Evolutionary conservation across 1,140 invertebrate genomes (phyloP), one percentile per base, ranked within the genome.

Genomic region (Oryctes rhinoceros): DNA sequence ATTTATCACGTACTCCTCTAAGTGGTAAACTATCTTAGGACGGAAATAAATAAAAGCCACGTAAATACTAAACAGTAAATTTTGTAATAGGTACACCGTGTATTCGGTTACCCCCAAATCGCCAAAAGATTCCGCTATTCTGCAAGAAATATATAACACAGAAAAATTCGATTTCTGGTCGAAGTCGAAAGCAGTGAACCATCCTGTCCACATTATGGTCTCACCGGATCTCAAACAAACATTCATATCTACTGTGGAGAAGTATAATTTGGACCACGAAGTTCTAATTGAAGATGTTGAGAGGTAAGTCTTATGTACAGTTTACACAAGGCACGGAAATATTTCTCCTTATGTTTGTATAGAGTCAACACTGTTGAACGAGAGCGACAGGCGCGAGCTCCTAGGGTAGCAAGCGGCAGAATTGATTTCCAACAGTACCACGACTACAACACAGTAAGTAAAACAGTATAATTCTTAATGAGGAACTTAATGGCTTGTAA

Each of bases 251-350:
- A 20, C 59, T n/a, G 39, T 84, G 30, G 82, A 47, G 4, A 4
- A 4, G 5, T 39, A 83, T 24, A 47, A 78, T 9, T 37, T 84
- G 15, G 20, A 83, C 1, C 82, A 82, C 49, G 77, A 78, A 39
- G 30, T 83, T 47, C n/a, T 79, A 15, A 81, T 84, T 79, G 77
- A 78, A 30, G 62, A 84, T 77, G 81, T 82, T 65, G 82, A 84
- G 80, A 49, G 47, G 83, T 84, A 81, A 71, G 39, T 77, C 35
- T 5, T 18, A 5, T 67, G 35, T 1, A 67, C 2, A 30, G 24
- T 30, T 30, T 7, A 24, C 76, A 39, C 18, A 39, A 3, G 76
- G 3, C 10, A 37, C 37, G 11, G 30, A 65, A 65, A 53, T 78
- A 24, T 24, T 5, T 47, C 44, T 65, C 35, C 44, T 76, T 76